Percentiles rank a stretch among this genome's conserved stretches.
Conservation (phyloP, 2,797 vertebrate species). For the Sebastes itinus region DNA sequence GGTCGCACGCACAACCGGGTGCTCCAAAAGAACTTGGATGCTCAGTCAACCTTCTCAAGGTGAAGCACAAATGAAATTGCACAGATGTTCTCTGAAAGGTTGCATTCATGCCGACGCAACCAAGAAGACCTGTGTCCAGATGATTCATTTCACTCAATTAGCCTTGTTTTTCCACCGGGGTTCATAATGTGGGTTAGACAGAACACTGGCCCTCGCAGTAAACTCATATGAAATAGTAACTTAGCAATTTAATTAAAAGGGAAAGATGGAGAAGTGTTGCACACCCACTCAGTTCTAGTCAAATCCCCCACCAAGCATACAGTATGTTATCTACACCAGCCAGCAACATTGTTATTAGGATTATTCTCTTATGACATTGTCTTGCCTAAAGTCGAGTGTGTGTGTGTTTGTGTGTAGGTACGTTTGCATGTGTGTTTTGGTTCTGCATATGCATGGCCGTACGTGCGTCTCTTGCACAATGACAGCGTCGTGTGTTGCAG, state of each 20-base stretch:
- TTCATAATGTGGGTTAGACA: conserved; percentile 23
- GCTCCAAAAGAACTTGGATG: conserved; percentile 2
- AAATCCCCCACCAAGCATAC: conserved; percentile 52
- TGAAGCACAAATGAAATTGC: conserved; percentile 28
- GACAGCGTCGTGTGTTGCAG: conserved; percentile 33
- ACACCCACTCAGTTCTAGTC: conserved; percentile 59
- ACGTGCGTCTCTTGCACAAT: conserved; percentile 5
- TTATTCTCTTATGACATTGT: conserved; percentile 61
- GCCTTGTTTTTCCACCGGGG: conserved; percentile 34
- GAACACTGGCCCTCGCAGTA: conserved; percentile 30
- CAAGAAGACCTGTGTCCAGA: conserved; percentile 24
- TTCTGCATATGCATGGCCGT: conserved; percentile 7
- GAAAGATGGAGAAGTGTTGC: conserved; percentile 54
- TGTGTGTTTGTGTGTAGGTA: background rate
- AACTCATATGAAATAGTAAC: conserved; percentile 55
- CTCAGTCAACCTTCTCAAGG: conserved; percentile 44
- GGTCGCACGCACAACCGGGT: background rate
- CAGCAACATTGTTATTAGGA: conserved; percentile 51
- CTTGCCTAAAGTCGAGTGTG: conserved; percentile 13
- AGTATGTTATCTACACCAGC: conserved; percentile 60
- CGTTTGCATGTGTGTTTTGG: background rate
- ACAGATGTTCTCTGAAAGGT: conserved; percentile 41
- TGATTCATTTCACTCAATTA: conserved; percentile 55
- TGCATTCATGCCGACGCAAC: background rate
- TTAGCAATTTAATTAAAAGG: conserved; percentile 61